phyloP scores from a whole-genome alignment of 2,888 invertebrate species.

The Dolichopus griseipennis region DNA sequence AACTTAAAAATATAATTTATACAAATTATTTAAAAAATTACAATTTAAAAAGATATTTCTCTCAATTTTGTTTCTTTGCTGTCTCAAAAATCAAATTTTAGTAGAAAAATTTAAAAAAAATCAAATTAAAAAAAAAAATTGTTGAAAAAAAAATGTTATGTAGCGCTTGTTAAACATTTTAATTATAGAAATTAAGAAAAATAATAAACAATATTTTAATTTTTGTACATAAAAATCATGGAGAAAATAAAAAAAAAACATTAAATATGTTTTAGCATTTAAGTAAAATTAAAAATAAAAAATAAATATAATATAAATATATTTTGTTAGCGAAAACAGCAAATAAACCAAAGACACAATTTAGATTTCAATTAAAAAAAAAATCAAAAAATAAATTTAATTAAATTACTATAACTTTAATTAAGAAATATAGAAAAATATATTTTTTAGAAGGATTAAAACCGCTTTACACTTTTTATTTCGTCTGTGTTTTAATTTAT shows the following conservation, averaged over 20 bases:
- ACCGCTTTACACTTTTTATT: too few species aligned
- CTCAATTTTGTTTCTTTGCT: too few species aligned
- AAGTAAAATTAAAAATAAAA: conserved; percentile 13
- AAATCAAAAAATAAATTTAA: background rate
- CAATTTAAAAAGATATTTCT: too few species aligned
- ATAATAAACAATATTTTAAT: conserved; percentile 8
- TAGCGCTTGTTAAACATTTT: conserved; percentile 20
- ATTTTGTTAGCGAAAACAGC: background rate
- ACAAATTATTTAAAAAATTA: too few species aligned
- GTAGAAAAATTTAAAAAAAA: conserved; percentile 8
- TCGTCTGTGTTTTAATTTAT: too few species aligned
- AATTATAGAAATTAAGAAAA: conserved; percentile 12
- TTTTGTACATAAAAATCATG: conserved; percentile 17
- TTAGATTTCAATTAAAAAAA: background rate
- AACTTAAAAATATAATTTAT: too few species aligned
- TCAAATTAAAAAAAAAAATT: background rate
- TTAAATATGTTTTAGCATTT: conserved; percentile 13
- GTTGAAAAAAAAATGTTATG: conserved; percentile 13
- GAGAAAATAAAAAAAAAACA: background rate
- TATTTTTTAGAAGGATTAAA: too few species aligned
- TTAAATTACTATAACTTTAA: too few species aligned
- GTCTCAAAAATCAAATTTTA: too few species aligned
- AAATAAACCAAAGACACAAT: background rate
- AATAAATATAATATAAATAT: background rate
- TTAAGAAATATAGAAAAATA: too few species aligned